These are phyloP conservation scores for Whitmania pigra DNA, from an alignment of 1,140 invertebrate species.

Conservation along the genomic window DNA sequence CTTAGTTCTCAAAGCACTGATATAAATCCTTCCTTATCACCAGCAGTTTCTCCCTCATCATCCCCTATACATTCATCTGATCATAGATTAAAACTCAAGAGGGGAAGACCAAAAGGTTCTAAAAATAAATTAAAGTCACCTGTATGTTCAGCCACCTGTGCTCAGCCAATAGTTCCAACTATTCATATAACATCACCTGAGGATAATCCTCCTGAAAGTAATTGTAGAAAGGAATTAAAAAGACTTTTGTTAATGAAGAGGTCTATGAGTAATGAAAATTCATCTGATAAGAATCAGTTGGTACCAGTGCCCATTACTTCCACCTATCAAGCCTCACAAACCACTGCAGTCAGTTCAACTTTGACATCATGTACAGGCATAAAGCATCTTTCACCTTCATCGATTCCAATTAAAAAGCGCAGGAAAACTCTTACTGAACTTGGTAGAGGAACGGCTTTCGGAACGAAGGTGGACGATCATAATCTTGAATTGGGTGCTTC, in stretches of 20 bases:
- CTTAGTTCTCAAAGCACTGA: no score
- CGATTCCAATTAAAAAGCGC: slow-evolving; percentile 17
- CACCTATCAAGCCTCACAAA: not conserved
- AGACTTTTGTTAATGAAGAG: slow-evolving; percentile 35
- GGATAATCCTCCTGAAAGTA: not conserved
- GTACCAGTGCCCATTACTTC: not conserved
- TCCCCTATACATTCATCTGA: not conserved
- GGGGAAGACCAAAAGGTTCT: slow-evolving; percentile 33
- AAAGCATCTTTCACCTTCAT: not conserved
- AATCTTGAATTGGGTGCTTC: not conserved
- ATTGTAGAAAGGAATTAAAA: slow-evolving; percentile 31
- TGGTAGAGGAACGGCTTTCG: slow-evolving; percentile 14
- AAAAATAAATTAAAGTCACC: slow-evolving; percentile 27
- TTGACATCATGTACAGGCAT: slow-evolving; percentile 5
- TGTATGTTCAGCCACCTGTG: not conserved
- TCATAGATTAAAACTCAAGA: slow-evolving; percentile 18
- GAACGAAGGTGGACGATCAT: slow-evolving; percentile 11
- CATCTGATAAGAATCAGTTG: not conserved
- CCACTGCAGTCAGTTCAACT: not conserved
- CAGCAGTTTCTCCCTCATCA: not conserved
- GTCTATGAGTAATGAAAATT: slow-evolving; percentile 34
- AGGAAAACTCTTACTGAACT: slow-evolving; percentile 16
- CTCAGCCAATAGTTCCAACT: slow-evolving; percentile 4
- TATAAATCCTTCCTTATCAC: not conserved
- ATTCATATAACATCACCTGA: slow-evolving; percentile 13